Base-by-base conservation (phyloP, 2,888 invertebrate species). In the Drosophila longiperda region DNA sequence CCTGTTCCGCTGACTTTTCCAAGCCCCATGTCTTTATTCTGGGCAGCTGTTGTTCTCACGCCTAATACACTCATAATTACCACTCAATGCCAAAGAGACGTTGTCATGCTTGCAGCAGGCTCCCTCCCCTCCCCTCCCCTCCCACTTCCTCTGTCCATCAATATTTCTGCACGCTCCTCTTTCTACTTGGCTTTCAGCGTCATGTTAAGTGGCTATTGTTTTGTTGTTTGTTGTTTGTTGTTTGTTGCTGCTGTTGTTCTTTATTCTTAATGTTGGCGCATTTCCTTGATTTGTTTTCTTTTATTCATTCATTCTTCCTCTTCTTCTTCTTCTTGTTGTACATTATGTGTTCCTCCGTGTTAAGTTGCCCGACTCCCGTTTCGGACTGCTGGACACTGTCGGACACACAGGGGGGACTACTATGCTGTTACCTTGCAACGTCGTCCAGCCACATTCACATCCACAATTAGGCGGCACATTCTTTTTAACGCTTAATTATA, bases 391-490 rank as follows among this genome's bases (percentile, higher is more conserved):
- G 62, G 49, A 52, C 62, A 29, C 29, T 52, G 72, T 64, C 69
- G 68, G 80, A 80, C 73, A 75, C 5, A 26, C 5, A 0, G 0
- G 26, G 26, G 34, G 1, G 23, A 15, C 45, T 45, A 45, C 45
- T 45, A 23, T 45, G 45, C 23, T 15, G 20, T 3, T 20, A 3
- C 20, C 29, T 29, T 29, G 54, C 75, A 34, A 48, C 69, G 59
- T 66, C 69, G 59, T 66, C 78, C 73, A 72, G 74, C 70, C 66
- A 73, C 70, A 67, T 65, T 55, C 75, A 79, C 70, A 67, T 68
- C 66, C 75, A 78, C 88, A 83, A 87, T 87, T 87, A 89, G 90
- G 79, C 87, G 90, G 90, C 86, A 79, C 72, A 90, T 85, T 88
- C 86, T 80, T 80, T 75, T 77, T 74, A 80, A 75, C 82, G 88